Evolutionary conservation across 2,797 vertebrate genomes (phyloP).

Genomic region (Garrulus glandarius): DNA sequence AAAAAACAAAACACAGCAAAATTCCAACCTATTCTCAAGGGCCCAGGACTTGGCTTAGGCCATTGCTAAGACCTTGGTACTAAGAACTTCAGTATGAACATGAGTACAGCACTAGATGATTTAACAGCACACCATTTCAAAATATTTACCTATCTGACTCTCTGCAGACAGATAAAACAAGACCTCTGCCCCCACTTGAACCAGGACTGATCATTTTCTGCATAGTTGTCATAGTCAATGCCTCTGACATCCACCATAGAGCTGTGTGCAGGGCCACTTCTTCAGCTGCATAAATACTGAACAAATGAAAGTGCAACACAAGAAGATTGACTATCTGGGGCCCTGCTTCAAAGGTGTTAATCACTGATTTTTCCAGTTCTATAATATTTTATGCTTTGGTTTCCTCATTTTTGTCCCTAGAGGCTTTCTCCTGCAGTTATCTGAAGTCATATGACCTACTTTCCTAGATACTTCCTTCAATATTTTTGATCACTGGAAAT

Average conservation of each 20-base stretch:
- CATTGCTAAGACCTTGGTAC: neutral
- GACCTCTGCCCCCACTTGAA: neutral
- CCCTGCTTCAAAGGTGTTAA: neutral
- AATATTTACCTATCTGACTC: neutral
- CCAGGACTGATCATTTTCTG: neutral
- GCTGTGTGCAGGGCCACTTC: neutral
- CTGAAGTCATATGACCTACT: conserved; percentile 11
- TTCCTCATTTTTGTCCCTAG: neutral
- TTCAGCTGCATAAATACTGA: neutral
- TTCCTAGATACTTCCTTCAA: neutral
- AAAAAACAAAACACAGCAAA: neutral
- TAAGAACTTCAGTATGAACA: neutral
- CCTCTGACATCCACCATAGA: neutral
- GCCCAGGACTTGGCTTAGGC: neutral
- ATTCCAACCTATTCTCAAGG: neutral
- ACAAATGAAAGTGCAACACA: neutral
- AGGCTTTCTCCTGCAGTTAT: neutral
- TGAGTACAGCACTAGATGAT: neutral
- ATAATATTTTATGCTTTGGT: neutral
- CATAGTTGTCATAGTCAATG: neutral
- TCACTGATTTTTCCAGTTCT: neutral
- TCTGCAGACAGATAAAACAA: neutral
- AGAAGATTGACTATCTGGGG: neutral
- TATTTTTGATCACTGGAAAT: neutral
- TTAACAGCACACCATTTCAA: neutral